These are phyloP conservation scores for Eriocheir sinensis DNA, from an alignment of 1,140 invertebrate genomes.

Conservation along the genomic window DNA sequence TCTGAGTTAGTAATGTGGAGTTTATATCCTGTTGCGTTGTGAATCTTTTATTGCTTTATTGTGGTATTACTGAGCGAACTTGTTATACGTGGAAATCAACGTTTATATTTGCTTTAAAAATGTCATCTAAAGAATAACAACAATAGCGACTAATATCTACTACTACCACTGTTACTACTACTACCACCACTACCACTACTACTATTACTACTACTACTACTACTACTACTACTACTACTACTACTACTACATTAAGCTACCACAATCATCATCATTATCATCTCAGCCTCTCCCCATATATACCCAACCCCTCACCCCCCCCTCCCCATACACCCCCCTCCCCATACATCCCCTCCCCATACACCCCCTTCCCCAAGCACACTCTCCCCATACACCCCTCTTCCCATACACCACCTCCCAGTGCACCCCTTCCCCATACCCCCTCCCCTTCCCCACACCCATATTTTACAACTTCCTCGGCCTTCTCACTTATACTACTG, in stretches of 20 bases:
- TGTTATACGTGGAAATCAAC: no score
- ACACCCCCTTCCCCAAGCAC: not conserved
- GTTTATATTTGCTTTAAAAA: no score
- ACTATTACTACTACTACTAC: slow-evolving; percentile 9
- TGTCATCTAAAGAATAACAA: no score
- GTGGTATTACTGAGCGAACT: no score
- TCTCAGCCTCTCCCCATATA: no score
- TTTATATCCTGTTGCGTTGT: no score
- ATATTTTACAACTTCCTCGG: slow-evolving; percentile 3
- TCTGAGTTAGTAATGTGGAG: no score
- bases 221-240: slow-evolving; percentile 19
- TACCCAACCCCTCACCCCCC: not conserved
- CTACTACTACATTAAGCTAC: not conserved
- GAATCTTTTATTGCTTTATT: no score
- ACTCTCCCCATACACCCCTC: not conserved
- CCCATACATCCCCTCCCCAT: not conserved
- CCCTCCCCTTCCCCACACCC: not conserved
- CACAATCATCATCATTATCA: not conserved
- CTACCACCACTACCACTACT: not conserved
- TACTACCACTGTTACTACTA: no score
- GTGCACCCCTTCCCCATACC: not conserved
- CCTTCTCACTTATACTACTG: not conserved
- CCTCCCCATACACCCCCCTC: not conserved
- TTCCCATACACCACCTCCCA: not conserved
- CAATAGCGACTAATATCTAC: no score